Conservation (phyloP, 2,888 invertebrate species). For the Unio delphinus region DNA sequence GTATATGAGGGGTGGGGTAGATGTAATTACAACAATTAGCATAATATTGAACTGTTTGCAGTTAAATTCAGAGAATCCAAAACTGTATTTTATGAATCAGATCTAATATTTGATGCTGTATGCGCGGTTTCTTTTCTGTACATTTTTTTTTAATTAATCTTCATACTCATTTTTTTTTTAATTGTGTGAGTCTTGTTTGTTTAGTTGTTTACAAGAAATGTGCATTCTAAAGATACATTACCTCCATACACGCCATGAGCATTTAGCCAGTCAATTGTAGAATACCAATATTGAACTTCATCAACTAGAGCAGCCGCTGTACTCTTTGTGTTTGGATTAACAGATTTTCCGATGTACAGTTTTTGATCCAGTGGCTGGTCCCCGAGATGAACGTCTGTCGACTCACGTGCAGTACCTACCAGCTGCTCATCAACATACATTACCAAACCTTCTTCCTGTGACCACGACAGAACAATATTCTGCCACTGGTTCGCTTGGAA, state of each 20-base stretch:
- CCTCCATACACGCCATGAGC: constrained; percentile 50
- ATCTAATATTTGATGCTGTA: no score
- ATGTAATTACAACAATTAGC: no score
- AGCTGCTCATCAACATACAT: constrained; percentile 54
- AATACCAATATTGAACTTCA: constrained; percentile 67
- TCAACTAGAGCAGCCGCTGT: constrained; percentile 60
- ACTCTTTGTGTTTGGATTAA: constrained; percentile 20
- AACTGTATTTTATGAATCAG: no score
- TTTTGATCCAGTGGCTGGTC: constrained; percentile 26
- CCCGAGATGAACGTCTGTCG: constrained; percentile 16
- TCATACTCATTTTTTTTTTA: no score
- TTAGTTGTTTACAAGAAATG: background rate
- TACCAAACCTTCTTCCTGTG: constrained; percentile 58
- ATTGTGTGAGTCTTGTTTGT: no score
- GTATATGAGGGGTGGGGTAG: no score
- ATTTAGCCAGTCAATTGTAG: constrained; percentile 53
- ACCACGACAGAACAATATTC: constrained; percentile 65
- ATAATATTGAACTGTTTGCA: no score
- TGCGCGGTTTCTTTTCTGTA: no score
- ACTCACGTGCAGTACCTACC: constrained; percentile 14
- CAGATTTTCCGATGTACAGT: constrained; percentile 55
- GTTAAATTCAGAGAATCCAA: no score
- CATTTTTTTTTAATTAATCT: no score
- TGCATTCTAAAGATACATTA: constrained; percentile 7
- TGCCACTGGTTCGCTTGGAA: constrained; percentile 59